These are phyloP conservation scores for Rhopalosiphum padi DNA, from an alignment of 1,140 invertebrate genomes.

Conservation along the genomic window DNA sequence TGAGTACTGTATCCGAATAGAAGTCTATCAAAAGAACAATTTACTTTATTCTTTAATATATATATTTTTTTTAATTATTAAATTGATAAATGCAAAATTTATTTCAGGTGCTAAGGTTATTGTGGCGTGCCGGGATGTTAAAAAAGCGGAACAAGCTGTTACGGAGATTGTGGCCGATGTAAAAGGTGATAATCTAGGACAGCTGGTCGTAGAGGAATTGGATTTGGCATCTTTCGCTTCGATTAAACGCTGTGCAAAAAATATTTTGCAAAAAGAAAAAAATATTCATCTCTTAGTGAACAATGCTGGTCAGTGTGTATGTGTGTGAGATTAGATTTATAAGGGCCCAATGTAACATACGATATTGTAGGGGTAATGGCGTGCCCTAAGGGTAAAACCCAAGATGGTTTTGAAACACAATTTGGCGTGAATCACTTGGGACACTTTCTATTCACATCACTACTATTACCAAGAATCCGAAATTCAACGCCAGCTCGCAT, in stretches of 20 bases:
- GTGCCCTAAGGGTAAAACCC: constrained; percentile 68
- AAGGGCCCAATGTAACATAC: background rate
- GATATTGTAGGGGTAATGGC: constrained; percentile 70
- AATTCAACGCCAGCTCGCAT: constrained; percentile 71
- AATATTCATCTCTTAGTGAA: constrained; percentile 80
- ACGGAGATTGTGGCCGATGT: constrained; percentile 63
- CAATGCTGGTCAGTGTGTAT: constrained; percentile 72
- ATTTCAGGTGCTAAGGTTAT: constrained; percentile 67
- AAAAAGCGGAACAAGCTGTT: constrained; percentile 66
- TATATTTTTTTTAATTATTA: background rate
- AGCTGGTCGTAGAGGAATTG: constrained; percentile 69
- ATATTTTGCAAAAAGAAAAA: constrained; percentile 69
- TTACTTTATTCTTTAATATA: background rate
- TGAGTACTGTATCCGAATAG: too few species aligned
- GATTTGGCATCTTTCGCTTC: constrained; percentile 78
- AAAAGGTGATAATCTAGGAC: constrained; percentile 64
- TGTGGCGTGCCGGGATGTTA: constrained; percentile 72
- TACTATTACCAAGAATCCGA: constrained; percentile 74
- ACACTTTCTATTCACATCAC: constrained; percentile 83
- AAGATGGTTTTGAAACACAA: constrained; percentile 78
- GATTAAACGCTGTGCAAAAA: constrained; percentile 73
- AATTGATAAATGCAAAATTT: background rate
- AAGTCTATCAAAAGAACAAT: too few species aligned
- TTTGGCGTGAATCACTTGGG: constrained; percentile 82
- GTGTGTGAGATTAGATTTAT: background rate